Evolutionary conservation across 2,797 vertebrate species (phyloP).

Genomic region (Lagorchestes hirsutus): DNA sequence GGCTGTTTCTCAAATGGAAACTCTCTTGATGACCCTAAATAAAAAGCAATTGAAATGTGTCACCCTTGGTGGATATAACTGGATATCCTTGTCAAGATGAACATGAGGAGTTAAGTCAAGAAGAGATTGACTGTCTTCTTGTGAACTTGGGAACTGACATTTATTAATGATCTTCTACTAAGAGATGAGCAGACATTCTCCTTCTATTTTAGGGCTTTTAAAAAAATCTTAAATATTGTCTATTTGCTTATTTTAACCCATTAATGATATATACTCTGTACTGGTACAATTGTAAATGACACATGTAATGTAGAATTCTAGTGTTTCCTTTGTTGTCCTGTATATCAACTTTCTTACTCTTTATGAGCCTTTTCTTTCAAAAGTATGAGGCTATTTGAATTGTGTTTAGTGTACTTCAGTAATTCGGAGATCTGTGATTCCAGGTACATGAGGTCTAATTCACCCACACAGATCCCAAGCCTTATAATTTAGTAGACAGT

Average conservation of each 20-base stretch:
- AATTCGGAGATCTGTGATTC: not conserved
- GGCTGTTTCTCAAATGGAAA: conserved; percentile 3
- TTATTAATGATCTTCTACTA: conserved; percentile 24
- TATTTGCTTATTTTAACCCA: not conserved
- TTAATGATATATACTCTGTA: not conserved
- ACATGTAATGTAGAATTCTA: not conserved
- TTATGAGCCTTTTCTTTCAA: conserved; percentile 4
- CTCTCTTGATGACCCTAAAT: not conserved
- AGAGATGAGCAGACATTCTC: not conserved
- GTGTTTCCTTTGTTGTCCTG: not conserved
- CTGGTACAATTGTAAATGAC: not conserved
- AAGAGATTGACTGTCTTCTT: conserved; percentile 1
- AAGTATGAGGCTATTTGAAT: not conserved
- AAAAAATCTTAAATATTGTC: not conserved
- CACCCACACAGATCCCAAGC: too few species aligned
- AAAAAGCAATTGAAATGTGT: not conserved
- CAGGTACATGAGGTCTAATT: not conserved
- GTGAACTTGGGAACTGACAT: not conserved
- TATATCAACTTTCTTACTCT: not conserved
- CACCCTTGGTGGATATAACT: not conserved
- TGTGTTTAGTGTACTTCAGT: not conserved
- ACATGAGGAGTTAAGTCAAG: conserved; percentile 6
- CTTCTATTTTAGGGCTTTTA: not conserved
- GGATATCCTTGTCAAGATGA: not conserved
- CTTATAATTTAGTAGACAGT: not conserved